Evolutionary conservation across 2,888 invertebrate genomes (phyloP).

Genomic region (Hipparchia sbordonii): DNA sequence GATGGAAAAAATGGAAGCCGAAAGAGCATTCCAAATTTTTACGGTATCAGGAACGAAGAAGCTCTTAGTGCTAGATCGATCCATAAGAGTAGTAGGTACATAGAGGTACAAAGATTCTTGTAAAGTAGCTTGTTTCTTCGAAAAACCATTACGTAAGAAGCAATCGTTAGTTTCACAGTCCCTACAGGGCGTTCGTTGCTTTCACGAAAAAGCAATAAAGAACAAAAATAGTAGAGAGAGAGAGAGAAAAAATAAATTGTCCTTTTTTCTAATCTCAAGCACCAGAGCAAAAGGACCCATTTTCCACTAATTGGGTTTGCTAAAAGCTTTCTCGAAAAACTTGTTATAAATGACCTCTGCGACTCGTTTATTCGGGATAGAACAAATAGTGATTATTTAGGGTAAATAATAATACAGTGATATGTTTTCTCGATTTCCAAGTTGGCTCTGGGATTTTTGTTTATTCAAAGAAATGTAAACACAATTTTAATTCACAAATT

Average conservation of each 20-base stretch:
- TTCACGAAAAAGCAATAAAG: conserved; percentile 38
- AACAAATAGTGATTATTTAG: conserved; percentile 22
- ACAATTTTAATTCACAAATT: too few relatives aligned
- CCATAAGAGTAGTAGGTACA: too few relatives aligned
- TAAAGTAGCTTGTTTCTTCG: not conserved
- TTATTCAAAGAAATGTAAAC: not conserved
- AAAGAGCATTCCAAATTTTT: too few relatives aligned
- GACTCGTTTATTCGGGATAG: conserved; percentile 9
- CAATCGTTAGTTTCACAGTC: conserved; percentile 22
- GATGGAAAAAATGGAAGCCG: too few relatives aligned
- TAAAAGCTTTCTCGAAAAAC: conserved; percentile 47
- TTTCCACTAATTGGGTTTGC: conserved; percentile 50
- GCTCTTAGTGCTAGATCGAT: too few relatives aligned
- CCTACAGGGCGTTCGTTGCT: conserved; percentile 15
- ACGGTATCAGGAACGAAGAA: too few relatives aligned
- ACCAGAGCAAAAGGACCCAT: conserved; percentile 43
- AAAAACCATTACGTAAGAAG: conserved; percentile 5
- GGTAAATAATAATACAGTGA: conserved; percentile 1
- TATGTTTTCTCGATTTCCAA: not conserved
- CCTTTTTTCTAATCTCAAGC: conserved; percentile 45
- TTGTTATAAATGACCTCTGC: conserved; percentile 42
- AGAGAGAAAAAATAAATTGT: conserved; percentile 42
- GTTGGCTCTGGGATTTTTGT: not conserved
- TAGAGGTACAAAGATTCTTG: not conserved
- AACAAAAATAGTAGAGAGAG: conserved; percentile 39